phyloP scores from a whole-genome alignment of 2,888 invertebrate genomes.

The Epinotia demarniana region DNA sequence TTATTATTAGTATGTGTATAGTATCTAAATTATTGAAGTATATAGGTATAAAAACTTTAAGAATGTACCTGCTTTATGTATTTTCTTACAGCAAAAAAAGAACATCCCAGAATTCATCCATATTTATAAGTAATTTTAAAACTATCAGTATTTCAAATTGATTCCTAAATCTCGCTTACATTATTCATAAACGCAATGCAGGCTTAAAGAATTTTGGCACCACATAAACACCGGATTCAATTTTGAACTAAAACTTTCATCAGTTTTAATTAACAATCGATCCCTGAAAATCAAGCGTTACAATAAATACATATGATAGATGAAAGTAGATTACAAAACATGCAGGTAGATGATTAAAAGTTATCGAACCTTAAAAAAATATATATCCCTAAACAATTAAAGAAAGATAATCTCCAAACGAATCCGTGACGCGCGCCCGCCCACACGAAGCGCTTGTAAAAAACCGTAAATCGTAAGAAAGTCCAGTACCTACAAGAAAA shows the following conservation, averaged over 20 bases:
- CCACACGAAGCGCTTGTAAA: slow-evolving; percentile 71
- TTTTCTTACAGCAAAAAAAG: slow-evolving; percentile 29
- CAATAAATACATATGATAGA: slow-evolving; percentile 9
- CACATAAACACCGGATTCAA: not conserved
- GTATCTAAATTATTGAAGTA: not conserved
- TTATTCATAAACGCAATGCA: slow-evolving; percentile 41
- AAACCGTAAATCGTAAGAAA: slow-evolving; percentile 59
- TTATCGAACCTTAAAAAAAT: slow-evolving; percentile 57
- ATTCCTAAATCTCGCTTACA: slow-evolving; percentile 43
- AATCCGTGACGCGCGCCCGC: slow-evolving; percentile 79
- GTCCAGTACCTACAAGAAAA: slow-evolving; percentile 57
- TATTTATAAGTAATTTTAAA: slow-evolving; percentile 43
- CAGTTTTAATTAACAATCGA: not conserved
- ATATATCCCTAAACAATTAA: slow-evolving; percentile 75
- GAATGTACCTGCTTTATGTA: slow-evolving; percentile 1
- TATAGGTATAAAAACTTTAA: not conserved
- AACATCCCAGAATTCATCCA: slow-evolving; percentile 21
- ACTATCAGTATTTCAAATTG: slow-evolving; percentile 39
- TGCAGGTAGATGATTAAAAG: slow-evolving; percentile 46
- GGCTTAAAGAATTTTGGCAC: slow-evolving; percentile 22
- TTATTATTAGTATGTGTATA: not conserved
- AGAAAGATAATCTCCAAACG: slow-evolving; percentile 72
- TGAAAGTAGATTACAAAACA: slow-evolving; percentile 18
- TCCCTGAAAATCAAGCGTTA: not conserved
- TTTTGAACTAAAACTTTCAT: not conserved